Evolutionary conservation across 2,113 vertebrate genomes (phyloP).

Genomic region (Climacteris rufus): DNA sequence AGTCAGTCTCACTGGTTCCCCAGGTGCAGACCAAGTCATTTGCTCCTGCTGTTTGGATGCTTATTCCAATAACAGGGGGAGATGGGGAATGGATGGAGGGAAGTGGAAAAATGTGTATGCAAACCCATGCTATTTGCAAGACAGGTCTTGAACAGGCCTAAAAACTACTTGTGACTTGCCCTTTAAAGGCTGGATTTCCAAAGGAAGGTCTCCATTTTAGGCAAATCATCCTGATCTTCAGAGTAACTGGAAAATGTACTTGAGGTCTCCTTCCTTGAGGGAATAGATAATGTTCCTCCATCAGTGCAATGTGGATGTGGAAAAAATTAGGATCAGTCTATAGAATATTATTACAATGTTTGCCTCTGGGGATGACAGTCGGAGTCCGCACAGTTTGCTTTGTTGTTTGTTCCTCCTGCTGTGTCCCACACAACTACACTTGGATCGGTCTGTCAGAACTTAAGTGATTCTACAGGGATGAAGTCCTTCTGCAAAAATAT

Average conservation of each 20-base stretch:
- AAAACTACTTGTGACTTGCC: not conserved
- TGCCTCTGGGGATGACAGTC: not conserved
- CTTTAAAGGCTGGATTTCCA: not conserved
- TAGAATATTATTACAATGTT: not conserved
- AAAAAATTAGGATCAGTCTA: not conserved
- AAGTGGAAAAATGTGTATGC: not conserved
- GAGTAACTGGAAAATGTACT: not conserved
- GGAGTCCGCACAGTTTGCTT: not conserved
- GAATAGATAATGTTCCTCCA: not conserved
- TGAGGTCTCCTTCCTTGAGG: not conserved
- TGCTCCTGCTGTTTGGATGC: not conserved
- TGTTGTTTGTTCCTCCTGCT: not conserved
- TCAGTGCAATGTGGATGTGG: not conserved
- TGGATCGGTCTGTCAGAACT: not conserved
- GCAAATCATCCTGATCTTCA: not conserved
- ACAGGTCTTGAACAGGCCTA: not conserved
- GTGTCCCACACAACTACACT: not conserved
- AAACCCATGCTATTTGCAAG: not conserved
- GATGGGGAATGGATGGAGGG: not conserved
- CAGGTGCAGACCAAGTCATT: not conserved
- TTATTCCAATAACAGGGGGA: not conserved
- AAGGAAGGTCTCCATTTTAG: not conserved
- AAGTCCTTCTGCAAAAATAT: not conserved
- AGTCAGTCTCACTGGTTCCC: constrained; percentile 26
- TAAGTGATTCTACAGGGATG: not conserved